phyloP scores from a whole-genome alignment of 2,797 vertebrate species.

The Poecilia gillii region DNA sequence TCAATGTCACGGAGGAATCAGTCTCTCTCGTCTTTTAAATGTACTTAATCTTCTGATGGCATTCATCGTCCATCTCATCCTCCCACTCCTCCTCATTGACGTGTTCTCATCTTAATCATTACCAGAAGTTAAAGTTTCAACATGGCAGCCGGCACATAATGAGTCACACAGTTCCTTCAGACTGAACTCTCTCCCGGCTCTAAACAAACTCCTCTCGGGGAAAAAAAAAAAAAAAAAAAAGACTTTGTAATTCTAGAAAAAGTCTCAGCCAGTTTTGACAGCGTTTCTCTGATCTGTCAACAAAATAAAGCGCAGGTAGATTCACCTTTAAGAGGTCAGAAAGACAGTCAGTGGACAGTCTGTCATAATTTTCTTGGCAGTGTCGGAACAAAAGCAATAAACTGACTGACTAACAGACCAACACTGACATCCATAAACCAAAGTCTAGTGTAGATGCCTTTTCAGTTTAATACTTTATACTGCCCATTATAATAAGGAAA shows the following conservation, averaged over 20 bases:
- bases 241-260: slow-evolving; percentile 1
- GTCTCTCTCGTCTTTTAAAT: slow-evolving; percentile 54
- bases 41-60: slow-evolving; percentile 49
- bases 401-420: slow-evolving; percentile 1
- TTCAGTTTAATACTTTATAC: background rate
- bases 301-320: background rate
- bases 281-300: background rate
- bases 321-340: background rate
- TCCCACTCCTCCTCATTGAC: slow-evolving; percentile 56
- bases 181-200: slow-evolving; percentile 12
- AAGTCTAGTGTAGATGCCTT: background rate
- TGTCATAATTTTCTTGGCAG: background rate
- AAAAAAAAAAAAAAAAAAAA: background rate
- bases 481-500: background rate
- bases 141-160: slow-evolving; percentile 15
- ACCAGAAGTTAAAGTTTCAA: slow-evolving; percentile 36
- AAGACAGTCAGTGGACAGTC: background rate
- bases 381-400: background rate
- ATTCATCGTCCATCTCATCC: slow-evolving; percentile 60
- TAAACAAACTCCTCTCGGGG: background rate
- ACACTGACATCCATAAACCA: slow-evolving; percentile 2
- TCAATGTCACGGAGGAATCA: slow-evolving; percentile 52
- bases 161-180: slow-evolving; percentile 24
- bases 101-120: slow-evolving; percentile 55
- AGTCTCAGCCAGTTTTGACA: background rate